These are phyloP conservation scores for Eilema griseolum DNA, from an alignment of 2,888 invertebrate genomes.

Conservation along the genomic window DNA sequence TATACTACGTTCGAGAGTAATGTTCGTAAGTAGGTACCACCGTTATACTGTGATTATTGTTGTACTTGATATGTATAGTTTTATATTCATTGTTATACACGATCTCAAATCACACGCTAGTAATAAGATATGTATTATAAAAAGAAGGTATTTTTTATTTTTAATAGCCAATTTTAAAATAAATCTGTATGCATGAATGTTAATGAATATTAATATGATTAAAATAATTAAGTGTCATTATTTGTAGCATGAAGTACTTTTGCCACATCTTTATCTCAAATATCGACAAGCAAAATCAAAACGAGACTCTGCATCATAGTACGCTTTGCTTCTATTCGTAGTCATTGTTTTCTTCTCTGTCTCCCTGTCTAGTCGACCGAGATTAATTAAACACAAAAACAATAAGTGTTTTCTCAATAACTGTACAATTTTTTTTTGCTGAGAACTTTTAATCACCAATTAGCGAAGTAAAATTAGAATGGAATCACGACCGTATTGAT, in stretches of 20 bases:
- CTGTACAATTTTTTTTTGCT: too few species aligned
- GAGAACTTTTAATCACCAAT: too few species aligned
- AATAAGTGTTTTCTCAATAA: too few species aligned
- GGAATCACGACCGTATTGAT: too few species aligned
- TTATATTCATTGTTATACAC: constrained; percentile 26
- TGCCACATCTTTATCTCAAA: neutral
- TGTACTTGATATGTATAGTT: neutral
- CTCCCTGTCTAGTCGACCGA: neutral
- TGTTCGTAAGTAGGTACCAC: neutral
- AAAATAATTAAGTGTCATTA: neutral
- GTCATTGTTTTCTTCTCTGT: neutral
- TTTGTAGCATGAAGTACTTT: neutral
- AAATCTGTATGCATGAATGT: neutral
- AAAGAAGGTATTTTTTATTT: neutral
- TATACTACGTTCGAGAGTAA: neutral
- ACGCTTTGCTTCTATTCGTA: too few species aligned
- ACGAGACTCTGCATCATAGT: too few species aligned
- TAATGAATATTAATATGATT: neutral
- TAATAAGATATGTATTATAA: neutral
- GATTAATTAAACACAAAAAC: neutral
- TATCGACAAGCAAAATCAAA: too few species aligned
- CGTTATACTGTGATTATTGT: neutral
- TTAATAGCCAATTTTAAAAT: neutral
- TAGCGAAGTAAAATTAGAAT: too few species aligned
- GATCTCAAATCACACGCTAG: constrained; percentile 24